These are phyloP conservation scores for Myotis myotis DNA, from an alignment of 2,797 vertebrate species.

Conservation along the genomic window DNA sequence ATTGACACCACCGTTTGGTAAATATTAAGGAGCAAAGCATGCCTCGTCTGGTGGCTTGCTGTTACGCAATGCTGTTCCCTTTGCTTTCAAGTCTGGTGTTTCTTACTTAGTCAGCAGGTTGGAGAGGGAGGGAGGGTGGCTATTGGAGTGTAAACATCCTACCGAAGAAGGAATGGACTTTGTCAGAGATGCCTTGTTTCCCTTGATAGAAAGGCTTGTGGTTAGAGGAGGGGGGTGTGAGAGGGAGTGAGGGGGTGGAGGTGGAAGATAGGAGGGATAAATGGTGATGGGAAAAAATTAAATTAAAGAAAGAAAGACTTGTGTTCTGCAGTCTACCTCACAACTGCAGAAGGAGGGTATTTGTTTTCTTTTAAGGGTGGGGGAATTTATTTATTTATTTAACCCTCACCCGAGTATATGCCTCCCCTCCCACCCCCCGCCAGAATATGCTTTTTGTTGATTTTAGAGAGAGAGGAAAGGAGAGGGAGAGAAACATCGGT, in stretches of 20 bases:
- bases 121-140: neutral
- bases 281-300: neutral
- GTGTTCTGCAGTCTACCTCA: neutral
- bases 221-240: neutral
- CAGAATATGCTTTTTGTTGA: neutral
- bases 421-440: too few species aligned
- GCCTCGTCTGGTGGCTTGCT: neutral
- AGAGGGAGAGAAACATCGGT: neutral
- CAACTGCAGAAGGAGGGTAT: neutral
- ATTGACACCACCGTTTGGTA: neutral
- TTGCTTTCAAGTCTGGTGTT: slow-evolving; percentile 42
- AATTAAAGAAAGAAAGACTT: neutral
- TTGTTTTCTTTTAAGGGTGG: neutral
- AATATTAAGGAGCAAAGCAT: slow-evolving; percentile 19
- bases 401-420: neutral
- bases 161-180: neutral
- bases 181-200: neutral
- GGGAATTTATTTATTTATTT: neutral
- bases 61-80: neutral
- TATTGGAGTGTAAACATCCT: slow-evolving; percentile 6
- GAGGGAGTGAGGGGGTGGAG: too few species aligned
- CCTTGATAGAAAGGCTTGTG: neutral
- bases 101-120: slow-evolving; percentile 46
- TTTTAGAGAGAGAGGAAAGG: neutral
- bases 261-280: neutral